Conservation (phyloP, 2,797 vertebrate species). For the Oophaga sylvatica region DNA sequence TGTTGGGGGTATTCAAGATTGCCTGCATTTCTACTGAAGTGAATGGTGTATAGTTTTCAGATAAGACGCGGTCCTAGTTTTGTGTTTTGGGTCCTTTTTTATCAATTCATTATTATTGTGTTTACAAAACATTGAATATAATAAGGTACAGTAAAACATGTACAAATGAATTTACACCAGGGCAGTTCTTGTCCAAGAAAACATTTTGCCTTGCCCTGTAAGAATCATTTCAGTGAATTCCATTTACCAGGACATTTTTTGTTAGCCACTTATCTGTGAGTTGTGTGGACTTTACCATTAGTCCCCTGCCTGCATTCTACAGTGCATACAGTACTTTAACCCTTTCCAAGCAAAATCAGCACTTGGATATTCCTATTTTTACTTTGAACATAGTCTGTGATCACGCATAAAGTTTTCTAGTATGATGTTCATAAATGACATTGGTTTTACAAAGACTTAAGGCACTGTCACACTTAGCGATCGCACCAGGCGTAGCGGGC, state of each 20-base stretch:
- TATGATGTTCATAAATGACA: not conserved
- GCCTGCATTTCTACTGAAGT: not conserved
- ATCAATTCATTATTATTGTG: too few relatives aligned
- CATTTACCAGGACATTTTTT: not conserved
- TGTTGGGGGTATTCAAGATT: not conserved
- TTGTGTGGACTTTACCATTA: slow-evolving; percentile 10
- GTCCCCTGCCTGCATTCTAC: not conserved
- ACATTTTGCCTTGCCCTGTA: not conserved
- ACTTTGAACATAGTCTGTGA: not conserved
- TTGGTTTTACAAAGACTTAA: not conserved
- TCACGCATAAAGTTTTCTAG: not conserved
- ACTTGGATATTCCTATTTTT: not conserved
- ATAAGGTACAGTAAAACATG: too few relatives aligned
- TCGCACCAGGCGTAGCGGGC: too few relatives aligned
- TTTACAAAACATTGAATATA: too few relatives aligned
- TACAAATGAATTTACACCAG: not conserved
- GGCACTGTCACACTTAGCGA: too few relatives aligned
- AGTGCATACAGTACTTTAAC: not conserved
- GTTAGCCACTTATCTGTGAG: not conserved
- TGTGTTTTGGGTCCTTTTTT: too few relatives aligned
- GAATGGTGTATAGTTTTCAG: not conserved
- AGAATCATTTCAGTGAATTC: not conserved
- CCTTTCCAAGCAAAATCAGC: not conserved
- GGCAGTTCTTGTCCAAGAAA: not conserved
- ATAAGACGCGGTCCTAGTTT: too few relatives aligned